phyloP scores from a whole-genome alignment of 1,140 invertebrate genomes.

The Zaprionus kolodkinae region DNA sequence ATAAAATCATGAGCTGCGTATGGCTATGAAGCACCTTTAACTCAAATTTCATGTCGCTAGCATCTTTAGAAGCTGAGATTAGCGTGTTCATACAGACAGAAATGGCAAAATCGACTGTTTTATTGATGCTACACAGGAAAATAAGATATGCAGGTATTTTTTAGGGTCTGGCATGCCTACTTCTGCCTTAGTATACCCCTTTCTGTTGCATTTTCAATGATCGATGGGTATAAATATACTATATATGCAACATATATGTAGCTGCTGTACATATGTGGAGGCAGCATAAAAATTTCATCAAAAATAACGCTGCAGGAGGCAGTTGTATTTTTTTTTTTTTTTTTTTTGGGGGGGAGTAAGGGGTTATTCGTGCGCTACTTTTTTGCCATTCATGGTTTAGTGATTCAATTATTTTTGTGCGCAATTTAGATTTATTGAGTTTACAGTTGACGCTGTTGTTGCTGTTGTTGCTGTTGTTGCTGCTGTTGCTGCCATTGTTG shows the following conservation, averaged over 20 bases:
- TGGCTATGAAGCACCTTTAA: too few relatives aligned
- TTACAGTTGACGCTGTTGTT: constrained; percentile 50
- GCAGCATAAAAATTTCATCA: constrained; percentile 30
- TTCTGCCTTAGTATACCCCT: too few relatives aligned
- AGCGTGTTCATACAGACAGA: neutral
- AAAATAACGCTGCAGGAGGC: constrained; percentile 29
- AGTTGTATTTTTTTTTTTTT: too few relatives aligned
- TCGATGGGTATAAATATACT: constrained; percentile 9
- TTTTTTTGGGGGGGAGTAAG: neutral
- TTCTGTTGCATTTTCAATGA: neutral
- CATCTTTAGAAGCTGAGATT: neutral
- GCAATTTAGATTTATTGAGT: constrained; percentile 83
- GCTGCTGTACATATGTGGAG: constrained; percentile 1
- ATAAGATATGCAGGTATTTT: neutral
- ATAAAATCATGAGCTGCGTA: too few relatives aligned
- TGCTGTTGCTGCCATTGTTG: neutral
- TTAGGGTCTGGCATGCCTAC: too few relatives aligned
- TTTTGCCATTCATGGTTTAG: constrained; percentile 70
- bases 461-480: constrained; percentile 25
- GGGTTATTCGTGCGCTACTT: neutral
- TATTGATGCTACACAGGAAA: neutral
- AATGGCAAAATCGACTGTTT: neutral
- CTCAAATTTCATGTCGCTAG: neutral
- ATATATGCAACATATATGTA: neutral
- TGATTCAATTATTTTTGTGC: constrained; percentile 82